Base-by-base conservation (phyloP, 2,797 vertebrate genomes). In the Leptoclinus maculatus region DNA sequence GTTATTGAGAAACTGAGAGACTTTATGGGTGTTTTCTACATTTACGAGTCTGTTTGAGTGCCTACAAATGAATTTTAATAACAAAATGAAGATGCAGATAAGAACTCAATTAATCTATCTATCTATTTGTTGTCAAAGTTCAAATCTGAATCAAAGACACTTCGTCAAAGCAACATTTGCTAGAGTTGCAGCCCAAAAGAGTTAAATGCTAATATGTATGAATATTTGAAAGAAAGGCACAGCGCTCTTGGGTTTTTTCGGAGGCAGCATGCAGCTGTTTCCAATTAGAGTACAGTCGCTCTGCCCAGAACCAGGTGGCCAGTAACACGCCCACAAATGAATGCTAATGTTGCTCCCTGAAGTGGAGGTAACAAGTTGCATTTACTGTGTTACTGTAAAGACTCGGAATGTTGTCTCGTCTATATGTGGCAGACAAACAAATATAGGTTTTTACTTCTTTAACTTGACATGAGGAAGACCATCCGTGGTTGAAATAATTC, bases 71-170 rank as follows among this genome's bases (percentile, higher is more conserved):
- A 4, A 53, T 73, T 69, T 65, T 70, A 71, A 76, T 49, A 60
- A 72, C 41, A 62, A 47, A 85, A 81, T 45, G 2, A 10, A 71
- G 60, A 71, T 76, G 47, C 38, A 71, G 76, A 85, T 77, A 41
- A 79, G 19, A 75, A n/a, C 38, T 57, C 17, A 71, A 53, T 74
- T 63, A 74, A 79, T 78, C 41, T 34, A 38, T 58, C 39, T 5
- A 62, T 10, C 29, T 58, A 59, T 53, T 59, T 74, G 56, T 66
- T 81, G 83, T 63, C 36, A 43, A 79, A 80, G 57, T 39, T 76
- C 36, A 60, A 38, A 72, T 80, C 13, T 41, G 29, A 82, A 80
- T n/a, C 71, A 43, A 41, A 63, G 60, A 43, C 1, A 12, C 51
- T 41, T 53, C 9, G 39, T 76, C 27, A 74, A 62, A 74, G 72